Evolutionary conservation across 2,113 vertebrate species (phyloP), one percentile per base, ranked within the genome.

Genomic region (Myotis brandtii): DNA sequence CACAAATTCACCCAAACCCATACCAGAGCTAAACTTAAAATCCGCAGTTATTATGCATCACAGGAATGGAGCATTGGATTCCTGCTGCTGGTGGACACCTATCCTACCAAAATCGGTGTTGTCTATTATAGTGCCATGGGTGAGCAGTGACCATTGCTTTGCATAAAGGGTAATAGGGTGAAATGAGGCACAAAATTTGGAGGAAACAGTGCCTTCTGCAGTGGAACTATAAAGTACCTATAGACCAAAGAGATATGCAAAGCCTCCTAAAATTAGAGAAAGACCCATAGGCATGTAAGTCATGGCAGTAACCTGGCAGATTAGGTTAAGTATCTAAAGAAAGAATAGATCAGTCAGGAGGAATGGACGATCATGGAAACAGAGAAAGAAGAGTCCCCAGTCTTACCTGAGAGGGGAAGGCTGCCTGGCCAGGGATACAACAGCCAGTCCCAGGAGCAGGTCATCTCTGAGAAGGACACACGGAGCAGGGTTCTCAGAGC

Each of bases 101-200:
- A 30, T 27, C 50, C 25, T 32, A 64, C 48, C n/a, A 5, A 18
- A 46, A 20, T 11, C 6, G 21, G 21, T 18, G 14, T 1, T 16
- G 3, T 64, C 46, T 6, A 10, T 23, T 0, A 30, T 0, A 21
- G 32, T 17, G 11, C 21, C 2, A 2, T 2, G 17, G 27, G 8
- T 37, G 11, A 70, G 9, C 4, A 0, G 7, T 11, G 4, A 27
- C 23, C 4, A 8, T 10, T 18, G 6, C 48, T 5, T 5, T 9
- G 14, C 6, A n/a, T 13, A 69, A 34, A 83, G 2, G 11, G 9
- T 34, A 50, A 32, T 0, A 23, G 72, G 59, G 46, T 37, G 37
- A 37, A 37, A 37, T 3, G 37, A 56, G 12, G 64, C 14, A 79
- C 13, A 12, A 20, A 13, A 62, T 32, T 75, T n/a, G 46, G 54